phyloP scores from a whole-genome alignment of 1,140 invertebrate species.

The Formica selysi region DNA sequence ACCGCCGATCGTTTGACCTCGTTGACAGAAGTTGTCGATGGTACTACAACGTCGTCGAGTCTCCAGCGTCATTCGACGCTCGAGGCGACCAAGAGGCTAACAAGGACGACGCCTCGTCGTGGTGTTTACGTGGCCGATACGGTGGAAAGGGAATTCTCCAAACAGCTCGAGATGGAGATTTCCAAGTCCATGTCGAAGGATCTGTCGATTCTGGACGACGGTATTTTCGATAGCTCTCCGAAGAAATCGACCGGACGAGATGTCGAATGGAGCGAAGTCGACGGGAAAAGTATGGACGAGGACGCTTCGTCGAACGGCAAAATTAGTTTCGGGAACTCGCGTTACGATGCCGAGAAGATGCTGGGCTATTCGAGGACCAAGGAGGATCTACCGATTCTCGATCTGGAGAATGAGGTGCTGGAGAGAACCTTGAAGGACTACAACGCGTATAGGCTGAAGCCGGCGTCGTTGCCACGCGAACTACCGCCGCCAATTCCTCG shows the following conservation, averaged over 20 bases:
- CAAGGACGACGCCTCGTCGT: slow-evolving; percentile 56
- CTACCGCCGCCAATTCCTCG: slow-evolving; percentile 3
- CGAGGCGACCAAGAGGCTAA: not conserved
- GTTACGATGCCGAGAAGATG: slow-evolving; percentile 80
- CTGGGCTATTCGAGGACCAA: slow-evolving; percentile 81
- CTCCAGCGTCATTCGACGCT: slow-evolving; percentile 51
- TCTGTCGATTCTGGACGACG: slow-evolving; percentile 63
- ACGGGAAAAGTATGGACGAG: not conserved
- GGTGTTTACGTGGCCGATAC: slow-evolving; percentile 63
- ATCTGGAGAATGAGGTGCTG: slow-evolving; percentile 81
- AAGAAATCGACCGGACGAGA: slow-evolving; percentile 8
- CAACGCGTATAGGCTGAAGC: slow-evolving; percentile 77
- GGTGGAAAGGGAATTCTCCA: slow-evolving; percentile 79
- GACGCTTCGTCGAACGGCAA: not conserved
- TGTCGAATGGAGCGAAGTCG: not conserved
- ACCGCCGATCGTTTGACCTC: not conserved
- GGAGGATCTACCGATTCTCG: slow-evolving; percentile 80
- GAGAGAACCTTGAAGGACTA: slow-evolving; percentile 81
- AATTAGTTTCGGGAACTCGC: slow-evolving; percentile 27
- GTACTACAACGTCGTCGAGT: slow-evolving; percentile 49
- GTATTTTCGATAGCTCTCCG: slow-evolving; percentile 64
- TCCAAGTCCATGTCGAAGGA: slow-evolving; percentile 68
- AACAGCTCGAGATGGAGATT: slow-evolving; percentile 79
- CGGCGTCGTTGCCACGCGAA: slow-evolving; percentile 39
- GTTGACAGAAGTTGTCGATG: not conserved